Evolutionary conservation across 1,140 invertebrate species (phyloP).

Genomic region (Solen grandis): DNA sequence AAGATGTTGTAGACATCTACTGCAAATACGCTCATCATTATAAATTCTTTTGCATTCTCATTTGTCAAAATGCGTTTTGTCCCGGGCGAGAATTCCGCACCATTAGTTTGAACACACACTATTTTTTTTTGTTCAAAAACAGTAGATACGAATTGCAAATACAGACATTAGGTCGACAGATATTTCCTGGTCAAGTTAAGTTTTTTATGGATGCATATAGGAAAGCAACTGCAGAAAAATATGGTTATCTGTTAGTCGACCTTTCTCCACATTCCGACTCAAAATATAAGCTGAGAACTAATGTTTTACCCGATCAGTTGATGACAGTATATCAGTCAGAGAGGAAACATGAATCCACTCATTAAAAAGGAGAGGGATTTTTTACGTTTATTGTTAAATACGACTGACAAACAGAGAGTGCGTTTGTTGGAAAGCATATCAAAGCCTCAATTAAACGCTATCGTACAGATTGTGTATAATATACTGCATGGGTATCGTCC

Average conservation of each 20-base stretch:
- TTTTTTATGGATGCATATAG: slow-evolving; percentile 23
- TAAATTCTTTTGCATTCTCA: slow-evolving; percentile 24
- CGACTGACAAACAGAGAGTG: not conserved
- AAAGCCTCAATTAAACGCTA: slow-evolving; percentile 38
- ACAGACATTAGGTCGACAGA: no score
- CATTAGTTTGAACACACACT: slow-evolving; percentile 23
- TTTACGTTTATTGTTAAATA: not conserved
- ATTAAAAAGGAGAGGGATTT: no score
- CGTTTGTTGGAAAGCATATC: not conserved
- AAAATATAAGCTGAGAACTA: slow-evolving; percentile 10
- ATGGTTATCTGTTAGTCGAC: no score
- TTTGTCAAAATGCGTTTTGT: no score
- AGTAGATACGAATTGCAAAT: not conserved
- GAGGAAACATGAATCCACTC: slow-evolving; percentile 22
- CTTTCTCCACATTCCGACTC: slow-evolving; percentile 24
- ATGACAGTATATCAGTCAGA: slow-evolving; percentile 30
- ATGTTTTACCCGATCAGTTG: slow-evolving; percentile 11
- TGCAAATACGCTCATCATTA: no score
- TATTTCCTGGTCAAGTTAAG: not conserved
- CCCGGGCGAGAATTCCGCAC: no score
- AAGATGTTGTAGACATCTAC: slow-evolving; percentile 11
- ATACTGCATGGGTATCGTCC: slow-evolving; percentile 5
- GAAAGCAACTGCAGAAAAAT: slow-evolving; percentile 3
- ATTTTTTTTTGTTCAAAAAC: slow-evolving; percentile 18
- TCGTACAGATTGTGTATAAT: slow-evolving; percentile 43